Conservation (phyloP, 2,797 vertebrate genomes). For the Muscicapa striata region DNA sequence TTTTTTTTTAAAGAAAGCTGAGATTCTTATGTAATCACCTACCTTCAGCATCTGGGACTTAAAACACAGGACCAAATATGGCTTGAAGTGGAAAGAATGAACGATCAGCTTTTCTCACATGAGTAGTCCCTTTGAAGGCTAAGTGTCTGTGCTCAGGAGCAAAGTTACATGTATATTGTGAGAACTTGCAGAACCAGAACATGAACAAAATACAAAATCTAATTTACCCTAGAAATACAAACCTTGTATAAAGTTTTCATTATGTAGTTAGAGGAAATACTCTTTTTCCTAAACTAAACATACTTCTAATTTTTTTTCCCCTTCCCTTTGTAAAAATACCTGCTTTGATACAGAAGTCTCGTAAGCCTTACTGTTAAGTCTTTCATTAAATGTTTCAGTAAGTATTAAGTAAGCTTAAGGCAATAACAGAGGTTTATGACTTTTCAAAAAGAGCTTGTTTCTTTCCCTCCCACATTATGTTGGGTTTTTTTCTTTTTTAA, state of each 20-base stretch:
- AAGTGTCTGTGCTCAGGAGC: not conserved
- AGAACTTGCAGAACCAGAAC: conserved; percentile 24
- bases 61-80: conserved; percentile 34
- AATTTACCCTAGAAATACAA: conserved; percentile 9
- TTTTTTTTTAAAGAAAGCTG: not conserved
- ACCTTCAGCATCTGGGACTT: not conserved
- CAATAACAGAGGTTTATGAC: conserved; percentile 45
- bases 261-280: not conserved
- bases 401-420: conserved; percentile 58
- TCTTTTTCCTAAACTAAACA: not conserved
- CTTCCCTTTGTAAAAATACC: conserved; percentile 34
- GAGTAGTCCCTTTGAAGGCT: conserved; percentile 41
- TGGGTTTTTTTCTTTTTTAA: not conserved
- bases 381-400: conserved; percentile 49
- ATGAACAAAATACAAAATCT: not conserved
- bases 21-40: conserved; percentile 24
- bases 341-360: conserved; percentile 45
- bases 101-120: conserved; percentile 49
- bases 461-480: conserved; percentile 60
- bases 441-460: conserved; percentile 51
- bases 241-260: not conserved
- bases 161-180: not conserved
- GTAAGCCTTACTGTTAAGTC: conserved; percentile 13
- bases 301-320: conserved; percentile 3
- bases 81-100: conserved; percentile 47